These are phyloP conservation scores for Steatornis caripensis DNA, from an alignment of 2,113 vertebrate genomes.

Conservation along the genomic window DNA sequence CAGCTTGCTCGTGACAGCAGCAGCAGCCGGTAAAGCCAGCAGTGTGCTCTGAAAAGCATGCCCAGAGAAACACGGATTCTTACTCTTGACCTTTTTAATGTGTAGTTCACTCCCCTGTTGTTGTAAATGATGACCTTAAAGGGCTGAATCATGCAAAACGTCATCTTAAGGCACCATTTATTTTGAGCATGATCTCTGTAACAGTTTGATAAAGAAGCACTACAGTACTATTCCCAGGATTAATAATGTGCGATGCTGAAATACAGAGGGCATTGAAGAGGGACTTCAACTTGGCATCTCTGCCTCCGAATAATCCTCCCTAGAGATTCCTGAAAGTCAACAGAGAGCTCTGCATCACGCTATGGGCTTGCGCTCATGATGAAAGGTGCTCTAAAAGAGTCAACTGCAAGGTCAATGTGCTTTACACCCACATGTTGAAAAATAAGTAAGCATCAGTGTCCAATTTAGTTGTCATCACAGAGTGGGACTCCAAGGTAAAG, in stretches of 20 bases:
- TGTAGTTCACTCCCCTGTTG: not conserved
- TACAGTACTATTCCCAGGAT: not conserved
- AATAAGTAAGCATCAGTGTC: slow-evolving; percentile 36
- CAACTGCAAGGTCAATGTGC: not conserved
- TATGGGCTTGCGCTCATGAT: not conserved
- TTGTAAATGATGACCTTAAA: not conserved
- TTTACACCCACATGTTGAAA: slow-evolving; percentile 12
- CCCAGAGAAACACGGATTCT: not conserved
- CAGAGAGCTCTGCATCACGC: not conserved
- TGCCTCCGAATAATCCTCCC: not conserved
- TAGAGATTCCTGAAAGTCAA: not conserved
- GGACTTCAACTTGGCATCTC: not conserved
- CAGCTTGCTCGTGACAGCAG: not conserved
- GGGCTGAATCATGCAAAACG: not conserved
- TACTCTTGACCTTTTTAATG: not conserved
- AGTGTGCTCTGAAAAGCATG: not conserved
- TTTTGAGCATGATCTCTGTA: not conserved
- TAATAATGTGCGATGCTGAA: not conserved
- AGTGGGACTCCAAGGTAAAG: slow-evolving; percentile 5
- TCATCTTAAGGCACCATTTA: not conserved
- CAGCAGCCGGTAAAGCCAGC: not conserved
- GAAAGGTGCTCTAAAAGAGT: slow-evolving; percentile 28
- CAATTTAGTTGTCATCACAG: slow-evolving; percentile 70
- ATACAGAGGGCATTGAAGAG: not conserved
- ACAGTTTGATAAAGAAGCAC: not conserved